A percentile compares a stretch with the other conserved stretches of the same genome.
Conservation (phyloP, 1,140 invertebrate genomes). For the Drosophila ficusphila region DNA sequence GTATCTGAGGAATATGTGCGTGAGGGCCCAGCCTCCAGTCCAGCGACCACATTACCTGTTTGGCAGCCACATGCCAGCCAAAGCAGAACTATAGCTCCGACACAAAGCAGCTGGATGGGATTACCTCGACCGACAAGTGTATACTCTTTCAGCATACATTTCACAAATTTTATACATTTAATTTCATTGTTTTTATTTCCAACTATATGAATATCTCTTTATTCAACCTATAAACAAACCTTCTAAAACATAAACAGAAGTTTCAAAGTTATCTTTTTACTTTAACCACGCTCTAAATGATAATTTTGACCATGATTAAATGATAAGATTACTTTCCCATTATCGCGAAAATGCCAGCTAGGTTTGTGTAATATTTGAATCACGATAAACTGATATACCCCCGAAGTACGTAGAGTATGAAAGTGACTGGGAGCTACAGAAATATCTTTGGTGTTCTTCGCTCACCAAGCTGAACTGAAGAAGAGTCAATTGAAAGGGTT, state of each 20-base stretch:
- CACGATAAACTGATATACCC: not conserved
- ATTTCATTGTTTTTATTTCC: not conserved
- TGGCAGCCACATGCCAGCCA: constrained; percentile 55
- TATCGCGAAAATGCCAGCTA: not conserved
- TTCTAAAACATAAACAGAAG: not conserved
- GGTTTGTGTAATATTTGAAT: not conserved
- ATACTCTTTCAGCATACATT: constrained; percentile 26
- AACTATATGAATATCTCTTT: no score
- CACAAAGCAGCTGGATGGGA: constrained; percentile 43
- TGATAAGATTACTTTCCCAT: constrained; percentile 9
- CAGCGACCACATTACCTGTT: constrained; percentile 50
- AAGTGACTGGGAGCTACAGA: constrained; percentile 47
- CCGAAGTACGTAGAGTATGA: constrained; percentile 21
- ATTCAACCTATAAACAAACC: no score
- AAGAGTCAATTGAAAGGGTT: constrained; percentile 64
- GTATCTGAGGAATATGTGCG: constrained; percentile 11
- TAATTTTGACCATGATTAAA: not conserved
- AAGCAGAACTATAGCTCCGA: constrained; percentile 34
- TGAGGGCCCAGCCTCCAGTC: constrained; percentile 47
- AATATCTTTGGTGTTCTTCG: constrained; percentile 65
- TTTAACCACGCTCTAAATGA: not conserved
- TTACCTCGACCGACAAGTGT: not conserved
- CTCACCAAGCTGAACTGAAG: constrained; percentile 27
- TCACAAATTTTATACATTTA: not conserved
- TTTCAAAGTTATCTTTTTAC: not conserved